Evolutionary conservation across 2,797 vertebrate genomes (phyloP).

Genomic region (Anguilla pacifica): DNA sequence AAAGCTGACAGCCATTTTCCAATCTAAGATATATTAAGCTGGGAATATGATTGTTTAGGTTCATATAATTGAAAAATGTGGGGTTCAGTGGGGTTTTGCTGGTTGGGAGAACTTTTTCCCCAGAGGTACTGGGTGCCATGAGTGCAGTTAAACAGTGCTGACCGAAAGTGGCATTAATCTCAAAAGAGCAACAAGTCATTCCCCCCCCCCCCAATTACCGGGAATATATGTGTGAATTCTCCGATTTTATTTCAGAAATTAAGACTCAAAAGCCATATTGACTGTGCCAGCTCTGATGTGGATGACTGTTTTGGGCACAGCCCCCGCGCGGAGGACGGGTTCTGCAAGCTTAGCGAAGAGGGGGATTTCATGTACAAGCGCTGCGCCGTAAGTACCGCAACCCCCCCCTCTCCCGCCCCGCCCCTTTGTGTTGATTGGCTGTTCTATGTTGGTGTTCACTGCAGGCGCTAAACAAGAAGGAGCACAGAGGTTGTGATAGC

Average conservation of each 20-base stretch:
- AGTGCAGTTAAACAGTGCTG: background rate
- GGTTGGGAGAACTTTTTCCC: background rate
- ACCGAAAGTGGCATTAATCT: background rate
- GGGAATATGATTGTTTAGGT: background rate
- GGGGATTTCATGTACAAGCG: conserved; percentile 99
- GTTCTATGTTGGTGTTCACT: conserved; percentile 97
- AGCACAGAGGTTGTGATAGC: conserved; percentile 99
- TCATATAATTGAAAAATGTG: background rate
- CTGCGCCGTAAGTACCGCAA: conserved; percentile 98
- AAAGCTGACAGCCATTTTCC: too few species aligned
- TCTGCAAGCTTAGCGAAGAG: conserved; percentile 99
- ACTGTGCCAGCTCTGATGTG: conserved; percentile 98
- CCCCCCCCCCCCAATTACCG: background rate
- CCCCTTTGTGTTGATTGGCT: conserved; percentile 98
- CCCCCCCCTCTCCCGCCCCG: conserved; percentile 84
- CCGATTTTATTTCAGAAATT: conserved; percentile 99
- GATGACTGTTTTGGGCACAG: conserved; percentile 99
- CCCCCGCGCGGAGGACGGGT: conserved; percentile 98
- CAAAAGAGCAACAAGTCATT: conserved; percentile 27
- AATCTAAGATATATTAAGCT: background rate
- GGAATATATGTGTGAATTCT: conserved; percentile 85
- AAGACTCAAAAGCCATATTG: conserved; percentile 99
- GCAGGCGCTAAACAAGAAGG: conserved; percentile 99
- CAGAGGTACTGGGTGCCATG: background rate
- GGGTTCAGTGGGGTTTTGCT: background rate